Percentiles rank a stretch among this genome's conserved stretches.
Conservation (phyloP, 2,113 vertebrate genomes). For the Lutjanus erythropterus region DNA sequence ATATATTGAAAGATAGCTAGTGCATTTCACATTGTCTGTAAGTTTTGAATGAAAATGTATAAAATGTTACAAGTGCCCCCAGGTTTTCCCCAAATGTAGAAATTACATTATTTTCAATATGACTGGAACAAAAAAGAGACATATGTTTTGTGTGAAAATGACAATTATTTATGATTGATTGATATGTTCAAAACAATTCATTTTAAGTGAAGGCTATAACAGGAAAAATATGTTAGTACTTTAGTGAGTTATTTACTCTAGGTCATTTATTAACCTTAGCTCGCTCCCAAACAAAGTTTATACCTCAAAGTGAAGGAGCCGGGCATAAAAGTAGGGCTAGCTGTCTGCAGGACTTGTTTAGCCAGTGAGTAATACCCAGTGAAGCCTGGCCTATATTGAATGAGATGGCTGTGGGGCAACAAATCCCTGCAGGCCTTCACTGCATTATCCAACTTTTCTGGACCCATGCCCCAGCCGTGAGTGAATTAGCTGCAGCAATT, state of each 20-base stretch:
- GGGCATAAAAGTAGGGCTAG: conserved; percentile 74
- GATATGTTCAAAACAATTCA: background rate
- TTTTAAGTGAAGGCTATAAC: too few species aligned
- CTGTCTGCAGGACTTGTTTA: conserved; percentile 81
- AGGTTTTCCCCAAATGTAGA: too few species aligned
- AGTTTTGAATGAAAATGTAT: too few species aligned
- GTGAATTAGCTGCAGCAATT: conserved; percentile 86
- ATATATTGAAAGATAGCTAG: too few species aligned
- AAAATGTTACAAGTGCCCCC: too few species aligned
- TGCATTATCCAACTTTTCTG: conserved; percentile 86
- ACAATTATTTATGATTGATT: background rate
- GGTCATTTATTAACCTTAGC: conserved; percentile 53
- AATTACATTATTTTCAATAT: background rate
- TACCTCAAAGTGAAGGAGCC: conserved; percentile 71
- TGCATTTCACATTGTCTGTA: too few species aligned
- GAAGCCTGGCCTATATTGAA: conserved; percentile 83
- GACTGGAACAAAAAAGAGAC: background rate
- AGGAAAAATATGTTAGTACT: background rate
- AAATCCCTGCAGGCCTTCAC: conserved; percentile 83
- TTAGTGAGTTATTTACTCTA: conserved; percentile 10
- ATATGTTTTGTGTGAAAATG: background rate
- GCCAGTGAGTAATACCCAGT: conserved; percentile 79
- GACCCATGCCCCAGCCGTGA: conserved; percentile 79
- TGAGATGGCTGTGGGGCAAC: conserved; percentile 84
- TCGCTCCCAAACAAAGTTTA: conserved; percentile 55